Evolutionary conservation across 2,888 invertebrate species (phyloP).

Genomic region (Trissolcus japonicus): DNA sequence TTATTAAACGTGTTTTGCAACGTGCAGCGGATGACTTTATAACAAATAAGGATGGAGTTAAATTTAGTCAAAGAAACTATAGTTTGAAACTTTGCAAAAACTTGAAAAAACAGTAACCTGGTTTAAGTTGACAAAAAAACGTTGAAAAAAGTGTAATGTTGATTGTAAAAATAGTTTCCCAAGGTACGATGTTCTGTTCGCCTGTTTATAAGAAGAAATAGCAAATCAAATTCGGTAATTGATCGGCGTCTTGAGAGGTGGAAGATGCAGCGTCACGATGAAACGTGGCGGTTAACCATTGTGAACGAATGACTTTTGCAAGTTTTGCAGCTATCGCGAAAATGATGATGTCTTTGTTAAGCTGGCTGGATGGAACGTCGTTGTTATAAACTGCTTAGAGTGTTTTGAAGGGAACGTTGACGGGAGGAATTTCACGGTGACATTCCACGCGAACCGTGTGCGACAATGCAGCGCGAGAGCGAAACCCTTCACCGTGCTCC

Average conservation of each 20-base stretch:
- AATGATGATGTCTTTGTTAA: conserved; percentile 49
- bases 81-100: no score
- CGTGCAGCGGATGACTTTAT: neutral
- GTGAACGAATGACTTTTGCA: conserved; percentile 14
- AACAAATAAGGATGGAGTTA: neutral
- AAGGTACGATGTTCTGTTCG: no score
- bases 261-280: no score
- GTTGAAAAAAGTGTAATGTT: no score
- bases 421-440: conserved; percentile 61
- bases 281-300: conserved; percentile 5
- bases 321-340: conserved; percentile 12
- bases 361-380: conserved; percentile 48
- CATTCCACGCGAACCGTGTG: conserved; percentile 57
- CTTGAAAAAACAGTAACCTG: no score
- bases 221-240: no score
- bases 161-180: no score
- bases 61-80: no score
- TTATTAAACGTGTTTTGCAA: neutral
- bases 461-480: conserved; percentile 41
- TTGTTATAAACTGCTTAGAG: conserved; percentile 34
- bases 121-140: no score
- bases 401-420: conserved; percentile 52
- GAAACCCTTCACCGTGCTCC: conserved; percentile 50
- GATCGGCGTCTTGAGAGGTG: no score
- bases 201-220: no score